phyloP scores from a whole-genome alignment of 2,888 invertebrate genomes.

The Deroplatys truncata region DNA sequence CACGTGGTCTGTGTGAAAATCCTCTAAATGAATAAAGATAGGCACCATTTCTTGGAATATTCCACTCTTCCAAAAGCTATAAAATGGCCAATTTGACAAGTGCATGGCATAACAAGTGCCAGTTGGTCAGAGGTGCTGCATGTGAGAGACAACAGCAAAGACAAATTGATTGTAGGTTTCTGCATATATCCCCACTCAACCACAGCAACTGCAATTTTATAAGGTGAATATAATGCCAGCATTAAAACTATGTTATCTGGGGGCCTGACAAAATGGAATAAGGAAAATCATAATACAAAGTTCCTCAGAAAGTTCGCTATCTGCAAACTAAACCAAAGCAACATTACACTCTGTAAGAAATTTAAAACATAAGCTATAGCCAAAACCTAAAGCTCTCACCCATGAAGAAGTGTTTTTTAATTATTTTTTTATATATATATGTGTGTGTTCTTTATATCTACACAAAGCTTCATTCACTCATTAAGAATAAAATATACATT shows the following conservation, averaged over 20 bases:
- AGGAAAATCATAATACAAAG: background rate
- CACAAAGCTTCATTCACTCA: conserved; percentile 10
- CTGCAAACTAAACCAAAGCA: background rate
- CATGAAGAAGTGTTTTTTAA: conserved; percentile 1
- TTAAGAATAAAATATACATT: conserved; percentile 7
- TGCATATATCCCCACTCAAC: background rate
- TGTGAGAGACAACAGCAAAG: background rate
- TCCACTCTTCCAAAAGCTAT: background rate
- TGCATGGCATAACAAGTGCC: background rate
- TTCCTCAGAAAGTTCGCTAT: no score
- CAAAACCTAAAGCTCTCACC: conserved; percentile 22
- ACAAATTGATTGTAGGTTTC: background rate
- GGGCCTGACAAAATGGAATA: background rate
- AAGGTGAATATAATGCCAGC: background rate
- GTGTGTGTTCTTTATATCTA: conserved; percentile 1
- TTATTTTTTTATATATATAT: background rate
- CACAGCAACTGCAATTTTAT: background rate
- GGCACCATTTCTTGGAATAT: background rate
- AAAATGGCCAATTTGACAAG: background rate
- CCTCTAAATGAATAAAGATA: background rate
- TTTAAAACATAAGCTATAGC: conserved; percentile 23
- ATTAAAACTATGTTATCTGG: background rate
- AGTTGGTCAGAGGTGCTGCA: background rate
- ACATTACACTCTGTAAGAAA: background rate
- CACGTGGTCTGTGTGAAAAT: no score